Base-by-base conservation (phyloP, 2,113 vertebrate genomes). In the Rousettus leschenaultii region DNA sequence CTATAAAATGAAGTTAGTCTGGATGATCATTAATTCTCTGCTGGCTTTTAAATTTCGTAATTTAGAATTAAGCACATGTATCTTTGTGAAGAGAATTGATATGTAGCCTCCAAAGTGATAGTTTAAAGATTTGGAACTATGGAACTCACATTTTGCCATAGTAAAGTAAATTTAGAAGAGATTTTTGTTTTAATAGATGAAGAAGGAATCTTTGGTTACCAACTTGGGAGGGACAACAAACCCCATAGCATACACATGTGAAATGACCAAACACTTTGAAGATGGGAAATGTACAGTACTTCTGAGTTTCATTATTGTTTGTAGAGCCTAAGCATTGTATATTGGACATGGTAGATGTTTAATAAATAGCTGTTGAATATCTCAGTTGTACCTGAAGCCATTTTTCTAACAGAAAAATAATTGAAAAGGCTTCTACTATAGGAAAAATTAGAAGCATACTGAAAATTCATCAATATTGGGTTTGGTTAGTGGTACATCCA, bases 261-360 rank as follows among this genome's bases (percentile, higher is more conserved):
- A 91, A 86, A 55, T 73, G 59, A 70, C 45, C 65, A 94, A 83
- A 87, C 1, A 84, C 55, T 86, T 40, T 77, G 53, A 71, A 95
- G 53, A 80, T 24, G 18, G 51, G 15, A 94, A 86, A 74, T 79
- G 4, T 77, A 13, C 63, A 51, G 11, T 38, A 30, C 89, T n/a
- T 91, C n/a, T 90, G 91, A 59, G 82, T 85, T 95, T 94, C 19
- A 59, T 90, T 92, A 35, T 63, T 94, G 21, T 89, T 86, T 73
- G 28, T 1, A 89, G 70, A 33, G 38, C 57, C 10, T 79, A 55
- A 10, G 26, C n/a, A 16, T 40, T 40, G 4, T 53, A 7, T 66
- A 55, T 33, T 90, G 38, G 61, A 70, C 40, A 53, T 87, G 45
- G n/a, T 43, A 61, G 10, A 74, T 57, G 19, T 48, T 93, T 15